A percentile compares a stretch with the other conserved stretches of the same genome.
Conservation (phyloP, 2,888 invertebrate genomes). For the Acrobasis suavella region DNA sequence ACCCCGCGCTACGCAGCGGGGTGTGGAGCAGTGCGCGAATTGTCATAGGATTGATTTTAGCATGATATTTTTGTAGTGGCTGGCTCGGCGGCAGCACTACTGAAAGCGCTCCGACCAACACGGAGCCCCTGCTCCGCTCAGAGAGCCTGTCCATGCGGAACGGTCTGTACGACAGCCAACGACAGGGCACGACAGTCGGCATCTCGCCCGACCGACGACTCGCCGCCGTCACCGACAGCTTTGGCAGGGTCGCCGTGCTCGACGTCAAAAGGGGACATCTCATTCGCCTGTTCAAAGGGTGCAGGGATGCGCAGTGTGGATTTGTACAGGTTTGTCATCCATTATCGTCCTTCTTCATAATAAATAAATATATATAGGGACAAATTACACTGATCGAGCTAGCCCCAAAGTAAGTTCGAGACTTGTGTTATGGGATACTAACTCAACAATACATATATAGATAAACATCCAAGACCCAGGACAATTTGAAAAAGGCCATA, state of each 20-base stretch:
- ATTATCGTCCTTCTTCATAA: too few relatives aligned
- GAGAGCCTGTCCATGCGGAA: conserved; percentile 90
- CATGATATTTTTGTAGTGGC: conserved; percentile 49
- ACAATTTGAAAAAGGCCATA: too few relatives aligned
- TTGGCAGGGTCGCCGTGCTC: conserved; percentile 93
- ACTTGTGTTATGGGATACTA: too few relatives aligned
- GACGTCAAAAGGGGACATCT: conserved; percentile 91
- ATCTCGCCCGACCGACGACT: conserved; percentile 91
- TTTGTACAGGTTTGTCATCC: conserved; percentile 88
- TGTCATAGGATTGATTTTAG: too few relatives aligned
- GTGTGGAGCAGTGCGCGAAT: too few relatives aligned
- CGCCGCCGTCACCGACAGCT: conserved; percentile 91
- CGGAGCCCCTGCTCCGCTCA: conserved; percentile 82
- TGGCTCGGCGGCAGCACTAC: conserved; percentile 68
- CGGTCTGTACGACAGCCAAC: conserved; percentile 89
- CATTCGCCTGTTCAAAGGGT: conserved; percentile 96
- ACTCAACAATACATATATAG: too few relatives aligned
- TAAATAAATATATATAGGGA: too few relatives aligned
- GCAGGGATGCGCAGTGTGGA: conserved; percentile 96
- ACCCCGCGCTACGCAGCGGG: too few relatives aligned
- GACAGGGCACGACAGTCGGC: conserved; percentile 87
- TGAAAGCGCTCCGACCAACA: conserved; percentile 49
- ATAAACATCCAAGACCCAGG: too few relatives aligned
- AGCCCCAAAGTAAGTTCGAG: too few relatives aligned
- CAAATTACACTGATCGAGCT: too few relatives aligned